Base-by-base conservation (phyloP, 2,888 invertebrate genomes). In the Dastarcus helophoroides region DNA sequence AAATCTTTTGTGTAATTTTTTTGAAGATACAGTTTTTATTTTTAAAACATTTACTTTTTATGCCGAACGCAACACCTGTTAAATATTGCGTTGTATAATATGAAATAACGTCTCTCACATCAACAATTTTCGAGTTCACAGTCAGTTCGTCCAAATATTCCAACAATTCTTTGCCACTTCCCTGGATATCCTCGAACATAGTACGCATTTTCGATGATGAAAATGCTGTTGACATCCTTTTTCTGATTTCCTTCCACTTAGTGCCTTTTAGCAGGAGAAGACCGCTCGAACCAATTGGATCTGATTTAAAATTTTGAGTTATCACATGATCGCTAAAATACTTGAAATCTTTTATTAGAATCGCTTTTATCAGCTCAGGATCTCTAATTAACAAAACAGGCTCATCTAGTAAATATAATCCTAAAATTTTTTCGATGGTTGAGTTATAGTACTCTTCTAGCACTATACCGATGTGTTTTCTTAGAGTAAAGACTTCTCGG, bases 121-220 rank as follows among this genome's bases (percentile, higher is more conserved):
- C n/a, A n/a, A n/a, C n/a, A n/a, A n/a, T n/a, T n/a, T n/a, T n/a
- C 6, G 6, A 6, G 6, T 6, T 8, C 8, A 7, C 19, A 7
- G 19, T 8, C 6, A 8, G 6, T 17, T 17, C 19, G 8, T 17
- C 8, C 8, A 17, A 8, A 17, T 17, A 17, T 17, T 17, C 6
- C 19, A 17, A 17, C 19, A 17, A 7, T n/a, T n/a, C n/a, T n/a
- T n/a, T n/a, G n/a, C n/a, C n/a, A n/a, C n/a, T n/a, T n/a, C n/a
- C n/a, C n/a, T n/a, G n/a, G n/a, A n/a, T n/a, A n/a, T n/a, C n/a
- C n/a, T n/a, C n/a, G n/a, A n/a, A n/a, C 65, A 68, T 65, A 24
- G 48, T 50, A 41, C 61, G 67, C 37, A 71, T 50, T 45, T 68
- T 69, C 13, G 64, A 65, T 2, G 63, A 56, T 2, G 67, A 64